Percentiles rank a stretch among this genome's conserved stretches.
phyloP scores from a whole-genome alignment of 2,888 invertebrate species.

The Hemistola chrysoprasaria region DNA sequence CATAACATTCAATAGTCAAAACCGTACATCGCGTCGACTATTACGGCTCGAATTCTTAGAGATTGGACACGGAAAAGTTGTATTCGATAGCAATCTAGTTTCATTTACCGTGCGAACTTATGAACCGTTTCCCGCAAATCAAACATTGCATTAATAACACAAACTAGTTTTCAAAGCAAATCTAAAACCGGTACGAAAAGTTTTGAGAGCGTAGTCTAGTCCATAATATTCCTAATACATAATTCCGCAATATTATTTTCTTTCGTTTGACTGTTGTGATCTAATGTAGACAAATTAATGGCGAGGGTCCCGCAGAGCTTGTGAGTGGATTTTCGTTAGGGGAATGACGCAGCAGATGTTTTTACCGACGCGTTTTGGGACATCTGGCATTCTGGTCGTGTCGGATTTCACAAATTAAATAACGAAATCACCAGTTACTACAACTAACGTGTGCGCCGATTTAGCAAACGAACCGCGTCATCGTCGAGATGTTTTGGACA shows the following conservation, averaged over 20 bases:
- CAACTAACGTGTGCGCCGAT: conserved; percentile 14
- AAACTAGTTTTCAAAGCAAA: conserved; percentile 33
- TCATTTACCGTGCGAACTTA: conserved; percentile 47
- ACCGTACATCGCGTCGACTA: conserved; percentile 31
- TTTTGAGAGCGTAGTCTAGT: conserved; percentile 28
- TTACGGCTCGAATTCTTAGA: conserved; percentile 38
- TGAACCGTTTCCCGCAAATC: conserved; percentile 40
- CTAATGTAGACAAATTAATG: conserved; percentile 51
- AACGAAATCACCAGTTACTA: conserved; percentile 24
- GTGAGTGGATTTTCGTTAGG: conserved; percentile 31
- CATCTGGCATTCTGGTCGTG: conserved; percentile 39
- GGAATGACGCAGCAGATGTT: conserved; percentile 59
- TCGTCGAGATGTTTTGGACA: conserved; percentile 20
- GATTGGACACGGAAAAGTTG: conserved; percentile 45
- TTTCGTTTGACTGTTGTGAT: conserved; percentile 31
- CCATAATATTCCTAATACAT: too few relatives aligned
- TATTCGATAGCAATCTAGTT: conserved; percentile 39
- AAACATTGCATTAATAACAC: conserved; percentile 20
- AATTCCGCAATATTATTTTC: too few relatives aligned
- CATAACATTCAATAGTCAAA: conserved; percentile 36
- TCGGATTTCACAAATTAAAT: conserved; percentile 30
- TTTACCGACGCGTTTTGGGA: conserved; percentile 29
- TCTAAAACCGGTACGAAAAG: conserved; percentile 25
- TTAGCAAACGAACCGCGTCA: conserved; percentile 18
- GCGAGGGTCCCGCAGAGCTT: conserved; percentile 35